These are phyloP conservation scores for Rutilus rutilus DNA, from an alignment of 2,113 vertebrate species.

Conservation along the genomic window DNA sequence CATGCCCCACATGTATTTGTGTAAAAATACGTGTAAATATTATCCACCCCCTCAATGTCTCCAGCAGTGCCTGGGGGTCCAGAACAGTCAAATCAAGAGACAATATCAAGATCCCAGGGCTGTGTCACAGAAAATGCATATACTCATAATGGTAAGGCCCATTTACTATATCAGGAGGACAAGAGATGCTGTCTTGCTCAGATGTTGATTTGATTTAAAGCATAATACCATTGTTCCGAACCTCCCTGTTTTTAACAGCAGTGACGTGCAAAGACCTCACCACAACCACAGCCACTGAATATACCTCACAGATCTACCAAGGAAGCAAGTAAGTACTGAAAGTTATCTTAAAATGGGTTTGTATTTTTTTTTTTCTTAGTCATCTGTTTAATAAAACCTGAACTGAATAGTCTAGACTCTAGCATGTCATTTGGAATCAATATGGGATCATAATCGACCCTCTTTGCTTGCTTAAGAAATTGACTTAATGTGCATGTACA, in stretches of 20 bases:
- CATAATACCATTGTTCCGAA: not conserved
- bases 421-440: not conserved
- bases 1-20: not conserved
- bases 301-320: constrained; percentile 77
- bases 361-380: not conserved
- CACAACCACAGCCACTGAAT: constrained; percentile 69
- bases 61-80: constrained; percentile 57
- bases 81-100: constrained; percentile 60
- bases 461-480: not conserved
- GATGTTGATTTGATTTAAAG: not conserved
- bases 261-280: constrained; percentile 66
- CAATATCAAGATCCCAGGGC: constrained; percentile 53
- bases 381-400: not conserved
- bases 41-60: not conserved
- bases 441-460: not conserved
- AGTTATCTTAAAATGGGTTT: not conserved
- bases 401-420: no score
- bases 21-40: not conserved
- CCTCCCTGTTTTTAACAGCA: constrained; percentile 31
- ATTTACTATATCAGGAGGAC: no score
- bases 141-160: constrained; percentile 65
- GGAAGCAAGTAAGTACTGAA: constrained; percentile 72
- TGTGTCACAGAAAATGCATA: constrained; percentile 68
- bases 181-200: not conserved
- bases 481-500: not conserved